Base-by-base conservation (phyloP, 2,113 vertebrate species). In the Centrocercus urophasianus region DNA sequence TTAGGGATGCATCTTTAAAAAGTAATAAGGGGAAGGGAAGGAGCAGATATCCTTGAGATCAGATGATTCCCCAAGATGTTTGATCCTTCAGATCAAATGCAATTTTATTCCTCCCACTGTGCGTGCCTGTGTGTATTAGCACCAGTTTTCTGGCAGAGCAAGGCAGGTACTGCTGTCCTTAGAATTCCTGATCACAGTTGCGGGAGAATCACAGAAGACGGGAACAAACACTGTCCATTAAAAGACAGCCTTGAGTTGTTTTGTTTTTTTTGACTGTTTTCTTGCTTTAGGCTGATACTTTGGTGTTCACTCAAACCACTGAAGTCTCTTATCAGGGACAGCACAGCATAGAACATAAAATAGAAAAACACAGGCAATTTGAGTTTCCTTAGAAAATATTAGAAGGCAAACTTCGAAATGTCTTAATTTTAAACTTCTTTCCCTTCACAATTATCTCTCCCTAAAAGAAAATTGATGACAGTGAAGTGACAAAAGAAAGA, bases 281-380 rank as follows among this genome's bases (percentile, higher is more conserved):
- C 81, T 93, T 78, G 83, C 96, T 95, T 78, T 66, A 93, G 93
- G 96, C 93, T 47, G 74, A 72, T 45, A 65, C 86, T 96, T 96
- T 95, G 88, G 92, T 93, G 73, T 95, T 95, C 89, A 11, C 47
- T 86, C 80, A 91, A 96, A 85, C 85, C 83, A 93, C 82, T 90
- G 89, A 96, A 94, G 89, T 92, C 86, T 92, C 92, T 97, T 97
- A 97, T 96, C 96, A 94, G 91, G 84, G 80, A 90, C 64, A 83
- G 76, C 87, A 73, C 93, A 96, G 93, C 87, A 56, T 5, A 90
- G 70, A 88, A 95, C 21, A 79, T 81, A 77, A 94, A 96, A 95
- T 66, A 47, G 76, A 67, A 93, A 94, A 91, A 75, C 47, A 88
- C 0, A 90, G 32, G 59, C 72, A 79, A 77, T 69, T 50, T 27